Conservation (phyloP, 2,888 invertebrate genomes). For the Melangyna quadrimaculata region DNA sequence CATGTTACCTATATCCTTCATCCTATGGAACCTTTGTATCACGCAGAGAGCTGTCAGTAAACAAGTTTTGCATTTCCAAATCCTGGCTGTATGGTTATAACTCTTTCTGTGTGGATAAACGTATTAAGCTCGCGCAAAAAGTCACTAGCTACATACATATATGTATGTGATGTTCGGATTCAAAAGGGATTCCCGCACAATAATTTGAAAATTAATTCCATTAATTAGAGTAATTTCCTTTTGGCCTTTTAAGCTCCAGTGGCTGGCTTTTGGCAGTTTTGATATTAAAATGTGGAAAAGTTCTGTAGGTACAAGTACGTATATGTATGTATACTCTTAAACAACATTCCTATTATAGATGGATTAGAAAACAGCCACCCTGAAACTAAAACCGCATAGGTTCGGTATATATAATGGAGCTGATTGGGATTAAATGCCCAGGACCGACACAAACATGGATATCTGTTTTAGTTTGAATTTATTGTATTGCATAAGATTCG, state of each 20-base stretch:
- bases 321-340: background rate
- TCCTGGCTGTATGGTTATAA: too few species aligned
- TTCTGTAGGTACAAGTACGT: background rate
- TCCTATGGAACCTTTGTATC: background rate
- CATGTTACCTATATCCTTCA: background rate
- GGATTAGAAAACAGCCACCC: background rate
- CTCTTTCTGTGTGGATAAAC: too few species aligned
- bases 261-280: background rate
- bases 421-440: conserved; percentile 59
- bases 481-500: conserved; percentile 42
- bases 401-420: conserved; percentile 33
- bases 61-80: conserved; percentile 12
- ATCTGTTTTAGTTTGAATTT: conserved; percentile 49
- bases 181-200: conserved; percentile 23
- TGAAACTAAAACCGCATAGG: too few species aligned
- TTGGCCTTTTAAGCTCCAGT: conserved; percentile 44
- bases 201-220: conserved; percentile 70
- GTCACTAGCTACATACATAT: too few species aligned
- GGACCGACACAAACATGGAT: conserved; percentile 54
- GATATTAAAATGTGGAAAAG: conserved; percentile 32
- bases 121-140: background rate
- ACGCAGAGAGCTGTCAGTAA: conserved; percentile 16
- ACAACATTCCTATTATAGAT: background rate
- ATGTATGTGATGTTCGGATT: background rate
- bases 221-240: conserved; percentile 64